Evolutionary conservation across 2,888 invertebrate genomes (phyloP).

Genomic region (Amphipyra tragopoginis): DNA sequence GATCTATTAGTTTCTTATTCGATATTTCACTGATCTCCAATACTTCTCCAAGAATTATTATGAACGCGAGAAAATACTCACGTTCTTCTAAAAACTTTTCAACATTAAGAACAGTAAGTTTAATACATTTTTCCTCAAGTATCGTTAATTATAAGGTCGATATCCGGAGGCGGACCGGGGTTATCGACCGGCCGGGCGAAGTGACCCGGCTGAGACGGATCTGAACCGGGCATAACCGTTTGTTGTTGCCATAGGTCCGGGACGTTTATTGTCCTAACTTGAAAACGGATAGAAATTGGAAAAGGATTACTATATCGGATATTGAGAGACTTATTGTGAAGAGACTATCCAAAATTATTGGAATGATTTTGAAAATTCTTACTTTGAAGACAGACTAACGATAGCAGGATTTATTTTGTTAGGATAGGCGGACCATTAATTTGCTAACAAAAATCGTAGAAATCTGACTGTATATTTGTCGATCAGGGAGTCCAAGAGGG

Average conservation of each 20-base stretch:
- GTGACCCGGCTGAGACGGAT: constrained; percentile 63
- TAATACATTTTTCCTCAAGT: constrained; percentile 38
- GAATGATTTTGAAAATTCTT: not conserved
- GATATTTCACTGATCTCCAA: not conserved
- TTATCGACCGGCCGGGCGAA: constrained; percentile 64
- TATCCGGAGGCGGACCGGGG: constrained; percentile 57
- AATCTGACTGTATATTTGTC: no score
- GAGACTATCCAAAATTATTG: not conserved
- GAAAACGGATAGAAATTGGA: constrained; percentile 24
- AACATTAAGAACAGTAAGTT: constrained; percentile 10
- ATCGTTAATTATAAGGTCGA: constrained; percentile 54
- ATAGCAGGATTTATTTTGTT: no score
- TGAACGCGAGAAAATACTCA: not conserved
- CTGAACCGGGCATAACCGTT: constrained; percentile 57
- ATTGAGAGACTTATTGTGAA: no score
- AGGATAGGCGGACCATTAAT: no score
- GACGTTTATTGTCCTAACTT: constrained; percentile 41
- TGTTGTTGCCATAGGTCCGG: constrained; percentile 59
- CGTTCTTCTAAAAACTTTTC: constrained; percentile 11
- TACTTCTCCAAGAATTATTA: not conserved
- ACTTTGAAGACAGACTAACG: no score
- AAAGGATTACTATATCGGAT: constrained; percentile 14
- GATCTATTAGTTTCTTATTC: no score
- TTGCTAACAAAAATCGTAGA: no score
- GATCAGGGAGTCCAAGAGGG: no score